These are phyloP conservation scores for Hydroisotoma schaefferi DNA, from an alignment of 2,888 invertebrate genomes.

Conservation along the genomic window DNA sequence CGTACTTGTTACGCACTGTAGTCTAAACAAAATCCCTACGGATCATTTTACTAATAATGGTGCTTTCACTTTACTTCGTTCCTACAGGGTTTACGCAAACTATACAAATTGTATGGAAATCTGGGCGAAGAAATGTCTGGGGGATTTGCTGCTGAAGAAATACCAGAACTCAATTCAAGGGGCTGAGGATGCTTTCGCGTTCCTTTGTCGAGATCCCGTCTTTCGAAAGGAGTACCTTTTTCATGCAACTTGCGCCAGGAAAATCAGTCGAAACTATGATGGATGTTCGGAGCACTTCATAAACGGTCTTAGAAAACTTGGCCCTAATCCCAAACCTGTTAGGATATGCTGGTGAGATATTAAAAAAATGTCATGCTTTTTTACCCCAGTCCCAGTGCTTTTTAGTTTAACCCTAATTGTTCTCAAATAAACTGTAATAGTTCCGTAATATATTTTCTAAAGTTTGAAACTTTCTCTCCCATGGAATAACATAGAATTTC, in stretches of 20 bases:
- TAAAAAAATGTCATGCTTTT: too few species aligned
- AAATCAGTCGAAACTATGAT: conserved; percentile 41
- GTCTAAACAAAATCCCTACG: too few species aligned
- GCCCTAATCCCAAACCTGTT: background rate
- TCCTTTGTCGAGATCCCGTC: conserved; percentile 35
- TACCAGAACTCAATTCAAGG: conserved; percentile 28
- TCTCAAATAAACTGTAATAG: background rate
- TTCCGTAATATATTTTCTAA: background rate
- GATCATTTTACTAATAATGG: too few species aligned
- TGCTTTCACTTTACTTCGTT: background rate
- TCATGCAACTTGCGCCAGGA: conserved; percentile 36
- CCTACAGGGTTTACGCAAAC: conserved; percentile 29
- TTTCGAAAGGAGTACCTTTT: conserved; percentile 38
- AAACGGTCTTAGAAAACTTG: conserved; percentile 21
- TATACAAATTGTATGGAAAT: conserved; percentile 35
- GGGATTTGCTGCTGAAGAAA: conserved; percentile 26
- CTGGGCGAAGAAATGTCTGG: conserved; percentile 36
- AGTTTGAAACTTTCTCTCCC: conserved; percentile 8
- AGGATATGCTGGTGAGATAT: too few species aligned
- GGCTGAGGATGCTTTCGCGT: conserved; percentile 30
- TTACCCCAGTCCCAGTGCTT: too few species aligned
- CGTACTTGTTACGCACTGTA: too few species aligned
- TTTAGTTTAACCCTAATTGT: too few species aligned
- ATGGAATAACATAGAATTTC: too few species aligned
- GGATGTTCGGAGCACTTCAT: conserved; percentile 39